Evolutionary conservation across 2,888 invertebrate species (phyloP).

Genomic region (Coenonympha arcania): DNA sequence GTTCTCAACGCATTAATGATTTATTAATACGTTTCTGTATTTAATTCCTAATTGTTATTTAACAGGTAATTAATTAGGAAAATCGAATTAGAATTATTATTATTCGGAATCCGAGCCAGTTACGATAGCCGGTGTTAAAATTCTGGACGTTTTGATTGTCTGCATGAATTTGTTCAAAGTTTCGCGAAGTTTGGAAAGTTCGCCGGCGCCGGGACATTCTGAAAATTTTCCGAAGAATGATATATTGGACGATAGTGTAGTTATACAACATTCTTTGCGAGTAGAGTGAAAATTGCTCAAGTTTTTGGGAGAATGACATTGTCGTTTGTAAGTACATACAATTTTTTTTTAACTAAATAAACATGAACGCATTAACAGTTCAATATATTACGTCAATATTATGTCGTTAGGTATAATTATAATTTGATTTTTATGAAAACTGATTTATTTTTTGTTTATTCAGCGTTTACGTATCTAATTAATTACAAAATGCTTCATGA

Average conservation of each 20-base stretch:
- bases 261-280: conserved; percentile 34
- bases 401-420: no score
- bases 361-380: no score
- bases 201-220: conserved; percentile 24
- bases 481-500: background rate
- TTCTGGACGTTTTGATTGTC: conserved; percentile 22
- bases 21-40: conserved; percentile 21
- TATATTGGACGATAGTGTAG: conserved; percentile 37
- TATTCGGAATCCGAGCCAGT: conserved; percentile 7
- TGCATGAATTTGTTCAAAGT: conserved; percentile 28
- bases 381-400: no score
- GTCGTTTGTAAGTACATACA: conserved; percentile 63
- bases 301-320: conserved; percentile 70
- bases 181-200: conserved; percentile 31
- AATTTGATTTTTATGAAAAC: no score
- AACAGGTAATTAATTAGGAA: conserved; percentile 20
- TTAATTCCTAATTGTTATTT: conserved; percentile 15
- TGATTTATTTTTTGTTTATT: background rate
- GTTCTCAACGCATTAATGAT: conserved; percentile 14
- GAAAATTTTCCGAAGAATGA: conserved; percentile 34
- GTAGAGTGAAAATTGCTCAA: conserved; percentile 43
- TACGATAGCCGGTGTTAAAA: conserved; percentile 10
- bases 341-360: no score
- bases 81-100: conserved; percentile 9
- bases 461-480: background rate